A percentile compares a stretch with the other conserved stretches of the same genome.
Conservation (phyloP, 1,140 invertebrate genomes). For the Temnothorax longispinosus region DNA sequence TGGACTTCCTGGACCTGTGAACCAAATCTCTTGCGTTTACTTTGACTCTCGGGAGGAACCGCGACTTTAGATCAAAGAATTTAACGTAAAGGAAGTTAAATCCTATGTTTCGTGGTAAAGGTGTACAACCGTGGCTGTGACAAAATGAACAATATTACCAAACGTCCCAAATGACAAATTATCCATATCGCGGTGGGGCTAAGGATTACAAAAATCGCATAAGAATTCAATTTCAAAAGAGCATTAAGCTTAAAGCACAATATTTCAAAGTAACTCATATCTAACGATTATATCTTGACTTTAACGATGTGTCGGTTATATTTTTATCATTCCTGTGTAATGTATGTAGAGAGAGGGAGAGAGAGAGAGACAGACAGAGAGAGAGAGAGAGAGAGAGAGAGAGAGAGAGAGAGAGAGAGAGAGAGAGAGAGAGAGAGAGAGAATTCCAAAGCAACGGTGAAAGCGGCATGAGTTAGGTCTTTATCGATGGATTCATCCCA, state of each 20-base stretch:
- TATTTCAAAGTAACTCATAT: slow-evolving; percentile 14
- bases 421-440: background rate
- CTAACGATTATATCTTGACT: background rate
- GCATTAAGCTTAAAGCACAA: background rate
- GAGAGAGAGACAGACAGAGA: background rate
- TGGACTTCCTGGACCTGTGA: background rate
- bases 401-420: background rate
- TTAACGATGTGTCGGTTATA: slow-evolving; percentile 13
- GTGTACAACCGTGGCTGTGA: too few relatives aligned
- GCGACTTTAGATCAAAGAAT: background rate
- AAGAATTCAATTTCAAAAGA: slow-evolving; percentile 14
- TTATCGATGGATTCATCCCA: slow-evolving; percentile 56
- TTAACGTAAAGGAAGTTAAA: slow-evolving; percentile 12
- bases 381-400: background rate
- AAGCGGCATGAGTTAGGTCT: slow-evolving; percentile 60
- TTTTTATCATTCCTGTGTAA: slow-evolving; percentile 32
- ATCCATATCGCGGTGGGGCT: background rate
- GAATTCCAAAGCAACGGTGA: slow-evolving; percentile 49
- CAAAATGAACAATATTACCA: background rate
- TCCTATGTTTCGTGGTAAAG: background rate
- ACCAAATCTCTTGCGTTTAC: background rate
- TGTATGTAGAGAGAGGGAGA: background rate
- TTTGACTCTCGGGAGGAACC: background rate
- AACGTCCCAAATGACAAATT: too few relatives aligned
- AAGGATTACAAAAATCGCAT: background rate